phyloP scores from a whole-genome alignment of 2,888 invertebrate species.

The Xylota segnis region DNA sequence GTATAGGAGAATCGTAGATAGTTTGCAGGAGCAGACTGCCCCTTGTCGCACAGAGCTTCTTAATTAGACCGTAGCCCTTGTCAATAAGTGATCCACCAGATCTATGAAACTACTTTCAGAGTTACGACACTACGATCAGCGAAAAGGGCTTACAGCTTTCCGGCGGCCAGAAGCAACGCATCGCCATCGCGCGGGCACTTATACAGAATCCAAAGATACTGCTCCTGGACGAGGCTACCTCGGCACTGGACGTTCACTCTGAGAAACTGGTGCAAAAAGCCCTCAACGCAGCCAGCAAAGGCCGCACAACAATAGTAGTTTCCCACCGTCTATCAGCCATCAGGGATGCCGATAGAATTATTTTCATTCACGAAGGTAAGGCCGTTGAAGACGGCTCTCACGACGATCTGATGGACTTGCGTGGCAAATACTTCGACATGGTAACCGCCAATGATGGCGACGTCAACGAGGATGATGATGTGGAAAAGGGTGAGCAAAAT shows the following conservation, averaged over 20 bases:
- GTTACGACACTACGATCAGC: conserved; percentile 91
- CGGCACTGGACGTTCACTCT: conserved; percentile 91
- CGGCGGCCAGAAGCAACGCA: conserved; percentile 93
- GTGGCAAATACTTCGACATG: conserved; percentile 88
- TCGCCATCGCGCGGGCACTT: conserved; percentile 93
- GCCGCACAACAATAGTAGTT: conserved; percentile 90
- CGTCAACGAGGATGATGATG: conserved; percentile 35
- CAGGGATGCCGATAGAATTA: conserved; percentile 88
- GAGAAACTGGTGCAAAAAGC: conserved; percentile 92
- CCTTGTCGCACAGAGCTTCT: too few species aligned
- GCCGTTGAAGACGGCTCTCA: conserved; percentile 90
- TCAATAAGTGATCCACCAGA: too few species aligned
- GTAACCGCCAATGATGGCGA: conserved; percentile 84
- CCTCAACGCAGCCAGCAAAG: conserved; percentile 90
- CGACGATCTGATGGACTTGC: conserved; percentile 87
- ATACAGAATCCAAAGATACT: conserved; percentile 90
- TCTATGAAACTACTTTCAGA: conserved; percentile 82
- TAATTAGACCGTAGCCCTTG: too few species aligned
- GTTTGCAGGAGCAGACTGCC: too few species aligned
- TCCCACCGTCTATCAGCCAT: conserved; percentile 91
- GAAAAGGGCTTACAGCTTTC: conserved; percentile 92
- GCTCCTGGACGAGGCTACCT: conserved; percentile 92
- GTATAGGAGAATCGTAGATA: too few species aligned
- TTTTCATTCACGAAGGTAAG: conserved; percentile 89
- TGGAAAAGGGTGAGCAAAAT: conserved; percentile 30